Evolutionary conservation across 2,797 vertebrate species (phyloP), one percentile per base, ranked within the genome.

Genomic region (Sphenopsis melanotis): DNA sequence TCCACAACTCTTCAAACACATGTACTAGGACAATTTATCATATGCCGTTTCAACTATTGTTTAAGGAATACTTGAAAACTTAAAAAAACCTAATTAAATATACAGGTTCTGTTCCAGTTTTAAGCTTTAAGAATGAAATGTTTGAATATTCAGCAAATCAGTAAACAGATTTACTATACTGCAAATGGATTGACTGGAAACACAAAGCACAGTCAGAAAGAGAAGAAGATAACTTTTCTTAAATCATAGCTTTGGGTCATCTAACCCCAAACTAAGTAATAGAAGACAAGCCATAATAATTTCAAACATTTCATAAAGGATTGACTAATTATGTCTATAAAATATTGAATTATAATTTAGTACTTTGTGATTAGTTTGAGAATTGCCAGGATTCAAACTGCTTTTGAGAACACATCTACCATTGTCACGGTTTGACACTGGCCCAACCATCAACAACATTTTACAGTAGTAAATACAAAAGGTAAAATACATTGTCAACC

Each of bases 361-460:
- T 59, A 47, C 29, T 65, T 50, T 20, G 9, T 27, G 32, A 87
- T 15, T 53, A 18, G 24, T 71, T 78, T 83, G 36, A 90, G 71
- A 93, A 83, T 21, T 70, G 69, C 15, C 15, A 32, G 5, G 32
- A 83, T 53, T 83, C 65, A 83, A 30, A 69, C 34, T 12, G 5
- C 66, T 81, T 77, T 50, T 74, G 64, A 91, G 34, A 87, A 55
- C 13, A 53, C 10, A 76, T 26, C 29, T 64, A 56, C 34, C n/a
- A 11, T 21, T 46, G n/a, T 11, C 1, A 0, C 16, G 6, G n/a
- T 26, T 55, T 55, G n/a, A 46, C 41, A 26, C 3, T 32, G n/a
- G 61, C 41, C 27, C n/a, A 26, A 53, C 5, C 14, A 12, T 26
- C 42, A 75, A 9, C 7, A 63, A 78, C 3, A 52, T 53, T 68